A percentile compares a stretch with the other conserved stretches of the same genome.
Evolutionary conservation across 2,113 vertebrate genomes (phyloP).

Genomic region (Lycocorax pyrrhopterus): DNA sequence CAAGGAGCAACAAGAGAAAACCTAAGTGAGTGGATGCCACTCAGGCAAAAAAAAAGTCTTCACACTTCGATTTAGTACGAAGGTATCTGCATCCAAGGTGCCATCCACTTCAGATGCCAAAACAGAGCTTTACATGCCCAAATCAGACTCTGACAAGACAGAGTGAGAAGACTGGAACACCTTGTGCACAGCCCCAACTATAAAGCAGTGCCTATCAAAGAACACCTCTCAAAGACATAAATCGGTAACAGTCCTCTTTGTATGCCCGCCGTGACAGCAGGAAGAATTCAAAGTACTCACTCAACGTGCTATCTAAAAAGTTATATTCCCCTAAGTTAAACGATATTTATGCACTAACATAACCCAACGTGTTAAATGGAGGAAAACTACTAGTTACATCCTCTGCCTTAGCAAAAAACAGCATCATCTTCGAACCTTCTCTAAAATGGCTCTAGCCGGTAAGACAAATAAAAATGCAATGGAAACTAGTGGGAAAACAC

Average conservation of each 20-base stretch:
- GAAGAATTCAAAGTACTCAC: neutral
- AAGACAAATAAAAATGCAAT: neutral
- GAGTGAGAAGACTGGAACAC: neutral
- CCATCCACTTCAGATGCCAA: neutral
- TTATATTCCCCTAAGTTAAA: neutral
- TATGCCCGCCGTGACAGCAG: neutral
- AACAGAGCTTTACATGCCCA: neutral
- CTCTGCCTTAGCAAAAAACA: neutral
- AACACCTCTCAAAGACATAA: neutral
- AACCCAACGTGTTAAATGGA: neutral
- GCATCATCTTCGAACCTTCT: neutral
- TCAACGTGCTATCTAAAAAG: neutral
- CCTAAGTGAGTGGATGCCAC: neutral
- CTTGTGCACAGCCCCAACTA: neutral
- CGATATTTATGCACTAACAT: neutral
- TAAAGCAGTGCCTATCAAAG: neutral
- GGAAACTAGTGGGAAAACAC: neutral
- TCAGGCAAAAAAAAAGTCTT: neutral
- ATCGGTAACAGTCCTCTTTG: neutral
- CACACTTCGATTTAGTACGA: neutral
- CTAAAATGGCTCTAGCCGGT: neutral
- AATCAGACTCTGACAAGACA: neutral
- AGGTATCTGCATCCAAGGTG: neutral
- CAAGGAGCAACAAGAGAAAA: neutral
- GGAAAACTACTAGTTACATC: neutral